These are phyloP conservation scores for Rhogogaster chlorosoma DNA, from an alignment of 2,888 invertebrate genomes.

Conservation along the genomic window DNA sequence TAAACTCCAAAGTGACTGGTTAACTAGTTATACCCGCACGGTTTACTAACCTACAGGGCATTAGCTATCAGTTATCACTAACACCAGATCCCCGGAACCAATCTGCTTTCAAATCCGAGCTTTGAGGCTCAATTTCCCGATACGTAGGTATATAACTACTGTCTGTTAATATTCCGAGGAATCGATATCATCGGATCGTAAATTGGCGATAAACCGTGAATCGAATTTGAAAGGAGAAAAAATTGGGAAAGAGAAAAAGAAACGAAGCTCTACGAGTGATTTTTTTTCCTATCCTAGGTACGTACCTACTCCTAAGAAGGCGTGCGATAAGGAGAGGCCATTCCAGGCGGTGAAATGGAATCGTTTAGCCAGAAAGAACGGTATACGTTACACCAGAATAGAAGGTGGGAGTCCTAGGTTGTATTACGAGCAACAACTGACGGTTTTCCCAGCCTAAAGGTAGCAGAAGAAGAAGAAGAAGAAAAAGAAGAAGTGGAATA, in stretches of 20 bases:
- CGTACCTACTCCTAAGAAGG: conserved; percentile 11
- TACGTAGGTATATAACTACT: neutral
- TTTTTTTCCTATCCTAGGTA: neutral
- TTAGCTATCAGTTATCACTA: conserved; percentile 8
- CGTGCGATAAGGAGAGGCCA: conserved; percentile 11
- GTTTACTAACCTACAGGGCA: neutral
- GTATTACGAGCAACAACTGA: conserved; percentile 26
- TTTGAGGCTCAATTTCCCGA: neutral
- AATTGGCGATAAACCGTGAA: neutral
- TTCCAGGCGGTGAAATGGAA: conserved; percentile 8
- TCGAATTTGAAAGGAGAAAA: neutral
- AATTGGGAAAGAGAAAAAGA: neutral
- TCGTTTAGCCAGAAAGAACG: conserved; percentile 34
- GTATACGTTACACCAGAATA: neutral
- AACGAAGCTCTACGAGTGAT: neutral
- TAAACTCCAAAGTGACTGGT: conserved; percentile 19
- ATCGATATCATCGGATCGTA: neutral
- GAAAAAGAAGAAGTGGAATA: neutral
- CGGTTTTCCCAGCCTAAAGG: conserved; percentile 34
- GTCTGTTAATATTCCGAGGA: neutral
- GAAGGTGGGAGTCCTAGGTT: neutral
- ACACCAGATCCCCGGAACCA: neutral
- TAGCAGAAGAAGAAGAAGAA: neutral
- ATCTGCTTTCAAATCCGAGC: neutral
- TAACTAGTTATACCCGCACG: neutral